These are phyloP conservation scores for Drosophila peninsularis DNA, from an alignment of 2,888 invertebrate genomes.

Conservation along the genomic window DNA sequence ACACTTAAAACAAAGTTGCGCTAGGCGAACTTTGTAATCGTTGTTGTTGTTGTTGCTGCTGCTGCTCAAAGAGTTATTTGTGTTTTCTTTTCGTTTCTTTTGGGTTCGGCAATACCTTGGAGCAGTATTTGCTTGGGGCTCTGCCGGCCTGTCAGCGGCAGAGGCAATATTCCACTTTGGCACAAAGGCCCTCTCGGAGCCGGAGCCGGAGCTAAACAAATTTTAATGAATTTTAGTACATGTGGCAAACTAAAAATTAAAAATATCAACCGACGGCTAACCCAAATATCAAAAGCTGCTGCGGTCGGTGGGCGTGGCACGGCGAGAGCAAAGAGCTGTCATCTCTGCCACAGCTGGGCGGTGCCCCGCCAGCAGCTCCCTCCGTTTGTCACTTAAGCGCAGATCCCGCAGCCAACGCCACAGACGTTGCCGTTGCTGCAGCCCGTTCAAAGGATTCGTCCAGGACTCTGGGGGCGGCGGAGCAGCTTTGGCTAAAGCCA, in stretches of 20 bases:
- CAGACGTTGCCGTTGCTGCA: neutral
- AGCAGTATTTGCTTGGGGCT: conserved; percentile 2
- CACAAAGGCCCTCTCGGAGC: conserved; percentile 4
- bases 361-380: conserved; percentile 25
- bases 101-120: conserved; percentile 3
- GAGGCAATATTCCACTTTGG: conserved; percentile 1
- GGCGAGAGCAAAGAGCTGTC: conserved; percentile 12
- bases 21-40: neutral
- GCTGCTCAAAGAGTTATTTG: conserved; percentile 7
- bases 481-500: conserved; percentile 28
- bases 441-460: conserved; percentile 43
- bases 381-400: conserved; percentile 59
- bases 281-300: conserved; percentile 26
- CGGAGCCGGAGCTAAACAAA: conserved; percentile 9
- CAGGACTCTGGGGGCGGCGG: neutral
- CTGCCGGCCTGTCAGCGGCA: conserved; percentile 10
- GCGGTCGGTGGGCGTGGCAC: neutral
- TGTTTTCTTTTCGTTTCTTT: neutral
- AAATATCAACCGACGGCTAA: conserved; percentile 30
- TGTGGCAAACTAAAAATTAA: conserved; percentile 46
- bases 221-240: conserved; percentile 34
- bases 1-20: conserved; percentile 1
- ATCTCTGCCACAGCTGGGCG: conserved; percentile 32
- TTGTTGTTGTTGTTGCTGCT: neutral
- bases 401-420: conserved; percentile 44